Evolutionary conservation across 2,888 invertebrate genomes (phyloP).

Genomic region (Hypsopygia costalis): DNA sequence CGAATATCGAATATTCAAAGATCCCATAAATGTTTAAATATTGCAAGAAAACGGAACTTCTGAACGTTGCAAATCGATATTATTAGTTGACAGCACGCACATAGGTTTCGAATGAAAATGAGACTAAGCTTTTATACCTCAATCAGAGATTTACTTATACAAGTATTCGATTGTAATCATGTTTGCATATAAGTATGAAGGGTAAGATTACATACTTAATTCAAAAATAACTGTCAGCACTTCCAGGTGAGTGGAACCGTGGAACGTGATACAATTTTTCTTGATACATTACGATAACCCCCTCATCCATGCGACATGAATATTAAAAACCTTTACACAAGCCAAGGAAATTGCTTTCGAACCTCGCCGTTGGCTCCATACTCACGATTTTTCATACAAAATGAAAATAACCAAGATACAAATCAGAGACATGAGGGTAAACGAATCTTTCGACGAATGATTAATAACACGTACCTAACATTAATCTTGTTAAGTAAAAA

Average conservation of each 20-base stretch:
- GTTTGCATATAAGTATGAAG: too few relatives aligned
- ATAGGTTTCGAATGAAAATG: too few relatives aligned
- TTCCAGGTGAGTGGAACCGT: background rate
- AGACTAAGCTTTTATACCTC: too few relatives aligned
- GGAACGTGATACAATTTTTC: conserved; percentile 3
- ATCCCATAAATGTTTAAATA: too few relatives aligned
- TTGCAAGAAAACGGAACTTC: too few relatives aligned
- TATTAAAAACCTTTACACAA: conserved; percentile 38
- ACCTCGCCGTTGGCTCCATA: conserved; percentile 17
- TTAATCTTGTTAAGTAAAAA: conserved; percentile 7
- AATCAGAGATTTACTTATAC: too few relatives aligned
- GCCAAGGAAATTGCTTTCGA: conserved; percentile 41
- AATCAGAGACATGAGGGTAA: conserved; percentile 18
- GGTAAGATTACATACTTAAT: too few relatives aligned
- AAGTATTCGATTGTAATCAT: too few relatives aligned
- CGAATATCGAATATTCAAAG: too few relatives aligned
- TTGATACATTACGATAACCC: conserved; percentile 18
- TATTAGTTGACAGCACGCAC: too few relatives aligned
- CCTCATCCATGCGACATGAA: conserved; percentile 32
- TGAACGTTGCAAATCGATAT: too few relatives aligned
- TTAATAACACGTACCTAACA: conserved; percentile 18
- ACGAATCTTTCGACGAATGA: conserved; percentile 25
- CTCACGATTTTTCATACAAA: conserved; percentile 28
- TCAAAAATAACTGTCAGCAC: background rate
- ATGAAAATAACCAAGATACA: conserved; percentile 22